Conservation (phyloP, 1,140 invertebrate genomes). For the Drosophila albomicans region DNA sequence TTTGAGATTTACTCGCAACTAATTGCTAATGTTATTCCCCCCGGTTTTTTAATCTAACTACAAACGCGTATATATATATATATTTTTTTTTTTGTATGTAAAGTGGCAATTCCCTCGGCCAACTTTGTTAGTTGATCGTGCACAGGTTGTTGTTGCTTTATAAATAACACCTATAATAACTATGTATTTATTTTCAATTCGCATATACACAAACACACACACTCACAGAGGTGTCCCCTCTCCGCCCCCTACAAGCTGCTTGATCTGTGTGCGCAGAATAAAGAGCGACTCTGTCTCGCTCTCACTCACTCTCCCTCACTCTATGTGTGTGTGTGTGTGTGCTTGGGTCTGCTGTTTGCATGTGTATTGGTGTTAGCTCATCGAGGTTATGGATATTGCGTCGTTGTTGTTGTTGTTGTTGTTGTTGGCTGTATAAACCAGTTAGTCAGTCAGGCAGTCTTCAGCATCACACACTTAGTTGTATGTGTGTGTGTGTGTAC, state of each 20-base stretch:
- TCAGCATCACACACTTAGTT: conserved; percentile 61
- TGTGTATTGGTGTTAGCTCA: conserved; percentile 79
- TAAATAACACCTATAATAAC: conserved; percentile 81
- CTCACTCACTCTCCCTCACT: conserved; percentile 10
- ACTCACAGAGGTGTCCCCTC: too few relatives aligned
- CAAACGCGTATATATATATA: conserved; percentile 17
- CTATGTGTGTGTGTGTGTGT: conserved; percentile 26
- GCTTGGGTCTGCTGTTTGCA: neutral
- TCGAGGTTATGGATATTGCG: conserved; percentile 83
- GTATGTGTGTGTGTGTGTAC: conserved; percentile 45
- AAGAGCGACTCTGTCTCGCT: conserved; percentile 42
- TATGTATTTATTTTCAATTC: conserved; percentile 80
- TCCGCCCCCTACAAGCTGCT: conserved; percentile 24
- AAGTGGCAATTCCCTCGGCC: conserved; percentile 15
- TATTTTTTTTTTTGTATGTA: conserved; percentile 25
- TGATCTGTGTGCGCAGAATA: conserved; percentile 61
- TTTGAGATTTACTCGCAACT: conserved; percentile 23
- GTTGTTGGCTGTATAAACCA: conserved; percentile 70
- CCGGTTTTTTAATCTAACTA: conserved; percentile 6
- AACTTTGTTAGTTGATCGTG: conserved; percentile 48
- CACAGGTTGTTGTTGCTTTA: conserved; percentile 60
- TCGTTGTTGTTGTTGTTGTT: conserved; percentile 53
- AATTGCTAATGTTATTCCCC: conserved; percentile 74
- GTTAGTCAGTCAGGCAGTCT: conserved; percentile 72
- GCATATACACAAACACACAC: conserved; percentile 39